Evolutionary conservation across 53 echinoderm and acorn worm species (phyloP), one percentile per base, ranked within the genome.

Genomic region (Crossaster papposus): DNA sequence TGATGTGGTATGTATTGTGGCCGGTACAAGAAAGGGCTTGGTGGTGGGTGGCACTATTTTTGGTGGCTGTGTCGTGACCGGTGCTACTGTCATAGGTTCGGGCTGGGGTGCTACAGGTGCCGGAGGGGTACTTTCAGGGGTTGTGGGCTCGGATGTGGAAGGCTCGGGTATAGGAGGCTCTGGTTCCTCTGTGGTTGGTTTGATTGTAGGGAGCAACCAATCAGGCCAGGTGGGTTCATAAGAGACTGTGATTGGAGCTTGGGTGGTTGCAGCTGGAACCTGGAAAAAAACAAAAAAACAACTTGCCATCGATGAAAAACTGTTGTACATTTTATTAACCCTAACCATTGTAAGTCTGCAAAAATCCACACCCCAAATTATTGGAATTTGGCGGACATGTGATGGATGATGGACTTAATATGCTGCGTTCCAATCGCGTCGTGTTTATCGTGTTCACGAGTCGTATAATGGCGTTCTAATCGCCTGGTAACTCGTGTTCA

Each of bases 201-300:
- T 1, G 74, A 58, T 31, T 65, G 44, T 7, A 44, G 44, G 44
- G 44, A 44, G 5, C 29, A 85, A 34, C 87, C 87, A 87, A 62
- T 87, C 77, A 9, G 87, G 87, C 87, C 87, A 87, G 3, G 77
- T 76, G 13, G 87, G 87, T 58, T 87, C 87, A 26, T 30, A 22
- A 14, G 87, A 87, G 4, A 75, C 76, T 77, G 76, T 77, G 26
- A 28, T 52, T 12, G 72, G 72, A 14, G 36, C 32, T 6, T 37
- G 54, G 37, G 87, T 87, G 51, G 87, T 87, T 63, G 80, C 54
- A 28, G 51, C 55, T 30, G 87, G 87, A 34, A 87, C 58, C 87
- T 87, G n/a, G 28, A 70, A 85, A 54, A 73, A 18, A 52, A 33
- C 14, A 53, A 17, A 29, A n/a, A 26, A 77, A 14, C 70, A 2